phyloP scores from a whole-genome alignment of 1,140 invertebrate species.

The Nomia melanderi region DNA sequence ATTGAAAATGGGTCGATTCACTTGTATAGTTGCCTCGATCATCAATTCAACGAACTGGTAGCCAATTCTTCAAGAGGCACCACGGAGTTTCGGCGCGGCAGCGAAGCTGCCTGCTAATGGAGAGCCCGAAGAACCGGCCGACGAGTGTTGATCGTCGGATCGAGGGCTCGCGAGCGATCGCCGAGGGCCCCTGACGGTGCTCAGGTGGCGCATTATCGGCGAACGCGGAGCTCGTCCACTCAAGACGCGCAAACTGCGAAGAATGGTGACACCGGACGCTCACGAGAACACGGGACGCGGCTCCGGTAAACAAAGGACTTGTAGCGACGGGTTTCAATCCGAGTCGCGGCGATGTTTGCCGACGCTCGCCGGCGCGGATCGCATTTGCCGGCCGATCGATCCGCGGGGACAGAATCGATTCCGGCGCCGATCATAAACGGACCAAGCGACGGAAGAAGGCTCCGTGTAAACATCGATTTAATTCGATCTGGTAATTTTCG shows the following conservation, averaged over 20 bases:
- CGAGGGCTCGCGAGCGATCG: background rate
- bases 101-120: background rate
- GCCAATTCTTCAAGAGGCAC: too few relatives aligned
- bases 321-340: conserved; percentile 55
- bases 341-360: conserved; percentile 52
- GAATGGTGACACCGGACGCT: background rate
- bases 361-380: background rate
- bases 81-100: background rate
- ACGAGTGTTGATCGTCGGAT: conserved; percentile 11
- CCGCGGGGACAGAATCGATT: conserved; percentile 54
- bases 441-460: conserved; percentile 48
- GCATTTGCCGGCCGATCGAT: too few relatives aligned
- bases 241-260: background rate
- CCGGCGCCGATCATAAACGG: conserved; percentile 68
- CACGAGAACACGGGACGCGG: background rate
- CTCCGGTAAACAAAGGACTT: conserved; percentile 25
- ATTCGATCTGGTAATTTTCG: conserved; percentile 56
- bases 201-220: conserved; percentile 27
- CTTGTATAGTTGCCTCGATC: too few relatives aligned
- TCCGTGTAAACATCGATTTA: conserved; percentile 64
- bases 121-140: background rate
- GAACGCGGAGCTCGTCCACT: background rate
- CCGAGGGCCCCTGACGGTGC: background rate
- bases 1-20: too few relatives aligned
- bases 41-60: too few relatives aligned